Evolutionary conservation across 2,888 invertebrate genomes (phyloP), one percentile per base, ranked within the genome.

Genomic region (Augiades crinisus): DNA sequence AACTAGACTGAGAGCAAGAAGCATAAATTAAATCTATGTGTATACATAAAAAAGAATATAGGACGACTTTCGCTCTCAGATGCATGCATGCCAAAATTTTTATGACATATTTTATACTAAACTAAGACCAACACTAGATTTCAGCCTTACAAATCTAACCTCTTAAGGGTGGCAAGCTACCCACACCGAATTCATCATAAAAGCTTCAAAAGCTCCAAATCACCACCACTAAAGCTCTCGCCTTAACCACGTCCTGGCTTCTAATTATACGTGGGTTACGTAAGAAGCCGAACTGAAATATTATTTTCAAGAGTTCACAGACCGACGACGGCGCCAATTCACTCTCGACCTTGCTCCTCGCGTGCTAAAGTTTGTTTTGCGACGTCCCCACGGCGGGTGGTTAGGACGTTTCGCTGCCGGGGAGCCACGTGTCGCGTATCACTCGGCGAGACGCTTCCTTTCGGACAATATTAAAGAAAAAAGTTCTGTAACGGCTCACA

Each of bases 251-350:
- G 73, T 77, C 78, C 76, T 80, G 79, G 72, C 80, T 77, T 79
- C 77, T 81, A 83, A 83, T 85, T 86, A 84, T 84, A 78, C 81
- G 71, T 71, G 68, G 67, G 80, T 88, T 88, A 78, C 88, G 86
- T 78, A 88, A 88, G 82, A 17, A 44, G 74, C 78, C 75, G 74
- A 81, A 79, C 86, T 85, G 83, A 81, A 86, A 86, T 86, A 87
- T 84, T 87, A 87, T 87, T 88, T 87, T 86, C 85, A 80, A 51
- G 86, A 86, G 84, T 85, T 85, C 83, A 82, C 74, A 86, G 82
- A 78, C 81, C 77, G 81, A 61, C 64, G 57, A 55, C 60, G 51
- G 56, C 53, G 52, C 62, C 63, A 58, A 65, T 62, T 61, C 63
- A 64, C 65, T 65, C 54, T 71, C 72, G 65, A 75, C 77, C 77